Conservation (phyloP, 2,797 vertebrate genomes). For the Sternarchorhynchus goeldii region DNA sequence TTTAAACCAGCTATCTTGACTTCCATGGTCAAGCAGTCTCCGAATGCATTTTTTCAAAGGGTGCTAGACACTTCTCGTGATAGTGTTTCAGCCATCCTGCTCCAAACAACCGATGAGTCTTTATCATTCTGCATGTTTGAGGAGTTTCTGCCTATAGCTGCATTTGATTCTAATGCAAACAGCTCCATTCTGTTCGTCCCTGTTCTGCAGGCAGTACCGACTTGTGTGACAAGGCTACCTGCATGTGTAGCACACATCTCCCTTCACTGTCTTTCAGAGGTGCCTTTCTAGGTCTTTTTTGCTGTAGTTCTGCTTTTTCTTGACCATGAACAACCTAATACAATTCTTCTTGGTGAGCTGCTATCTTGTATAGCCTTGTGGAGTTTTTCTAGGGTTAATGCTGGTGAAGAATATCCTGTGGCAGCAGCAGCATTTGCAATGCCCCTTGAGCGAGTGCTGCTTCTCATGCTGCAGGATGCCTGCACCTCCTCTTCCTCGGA, state of each 20-base stretch:
- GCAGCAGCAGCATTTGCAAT: constrained; percentile 25
- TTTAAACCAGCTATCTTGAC: constrained; percentile 20
- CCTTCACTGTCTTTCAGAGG: constrained; percentile 33
- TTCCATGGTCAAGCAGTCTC: constrained; percentile 28
- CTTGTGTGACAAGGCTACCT: constrained; percentile 38
- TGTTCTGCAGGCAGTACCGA: constrained; percentile 4
- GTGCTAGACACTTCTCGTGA: neutral
- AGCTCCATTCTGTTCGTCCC: neutral
- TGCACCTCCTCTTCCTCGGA: constrained; percentile 42
- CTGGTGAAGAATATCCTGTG: neutral
- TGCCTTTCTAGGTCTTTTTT: neutral
- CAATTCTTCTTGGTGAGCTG: constrained; percentile 35
- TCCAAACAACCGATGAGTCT: neutral
- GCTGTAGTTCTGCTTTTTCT: neutral
- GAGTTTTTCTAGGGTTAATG: constrained; percentile 21
- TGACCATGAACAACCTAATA: constrained; percentile 1
- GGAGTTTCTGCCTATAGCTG: neutral
- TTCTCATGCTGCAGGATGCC: neutral
- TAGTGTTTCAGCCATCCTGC: neutral
- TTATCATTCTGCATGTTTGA: too few relatives aligned
- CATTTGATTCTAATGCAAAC: neutral
- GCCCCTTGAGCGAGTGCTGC: neutral
- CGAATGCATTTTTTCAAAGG: neutral
- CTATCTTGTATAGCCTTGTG: constrained; percentile 43
- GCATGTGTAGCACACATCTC: constrained; percentile 28